Percentiles rank a stretch among this genome's conserved stretches.
phyloP scores from a whole-genome alignment of 2,797 vertebrate species.

The Luscinia megarhynchos region DNA sequence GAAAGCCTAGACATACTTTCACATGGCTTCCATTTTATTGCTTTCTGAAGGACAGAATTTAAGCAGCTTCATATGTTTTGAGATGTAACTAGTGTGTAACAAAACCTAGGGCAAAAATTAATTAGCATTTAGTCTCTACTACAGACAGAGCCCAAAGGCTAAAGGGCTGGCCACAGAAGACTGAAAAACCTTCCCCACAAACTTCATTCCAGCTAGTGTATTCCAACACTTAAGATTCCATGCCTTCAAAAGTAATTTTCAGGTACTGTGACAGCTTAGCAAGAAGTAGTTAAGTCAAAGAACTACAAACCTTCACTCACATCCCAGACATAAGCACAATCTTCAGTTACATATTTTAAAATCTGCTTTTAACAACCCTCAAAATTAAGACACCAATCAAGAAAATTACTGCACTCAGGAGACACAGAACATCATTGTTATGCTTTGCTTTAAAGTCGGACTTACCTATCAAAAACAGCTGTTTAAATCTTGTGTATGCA shows the following conservation, averaged over 20 bases:
- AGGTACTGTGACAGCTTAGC: not conserved
- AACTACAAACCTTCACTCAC: not conserved
- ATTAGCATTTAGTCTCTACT: not conserved
- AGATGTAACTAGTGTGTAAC: not conserved
- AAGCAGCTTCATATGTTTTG: not conserved
- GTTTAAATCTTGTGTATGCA: constrained; percentile 87
- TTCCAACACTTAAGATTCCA: not conserved
- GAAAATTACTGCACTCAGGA: not conserved
- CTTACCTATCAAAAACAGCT: constrained; percentile 88
- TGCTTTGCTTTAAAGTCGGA: not conserved
- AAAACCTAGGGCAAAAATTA: not conserved
- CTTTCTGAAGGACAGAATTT: not conserved
- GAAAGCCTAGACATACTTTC: not conserved
- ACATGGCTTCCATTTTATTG: not conserved
- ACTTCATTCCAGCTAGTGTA: not conserved
- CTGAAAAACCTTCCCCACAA: not conserved
- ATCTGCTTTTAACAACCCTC: not conserved
- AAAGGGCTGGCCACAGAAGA: not conserved
- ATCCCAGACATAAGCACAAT: not conserved
- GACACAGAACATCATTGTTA: not conserved
- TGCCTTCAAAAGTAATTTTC: not conserved
- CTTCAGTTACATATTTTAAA: not conserved
- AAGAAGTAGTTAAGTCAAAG: not conserved
- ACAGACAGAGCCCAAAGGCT: not conserved
- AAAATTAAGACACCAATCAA: not conserved